Evolutionary conservation across 92 coral and sea anemone species (phyloP).

Genomic region (Heteractis magnifica): DNA sequence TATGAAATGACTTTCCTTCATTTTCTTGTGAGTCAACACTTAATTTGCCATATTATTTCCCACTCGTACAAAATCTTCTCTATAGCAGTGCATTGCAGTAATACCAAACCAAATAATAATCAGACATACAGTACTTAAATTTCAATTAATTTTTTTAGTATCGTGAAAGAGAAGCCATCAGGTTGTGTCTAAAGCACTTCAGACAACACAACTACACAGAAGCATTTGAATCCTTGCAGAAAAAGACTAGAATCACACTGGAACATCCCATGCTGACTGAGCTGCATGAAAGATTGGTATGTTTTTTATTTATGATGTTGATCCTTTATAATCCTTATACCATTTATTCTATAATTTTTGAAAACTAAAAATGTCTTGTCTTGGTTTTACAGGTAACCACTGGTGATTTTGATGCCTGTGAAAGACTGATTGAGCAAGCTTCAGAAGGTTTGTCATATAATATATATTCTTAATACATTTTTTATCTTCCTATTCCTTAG

Average conservation of each 20-base stretch:
- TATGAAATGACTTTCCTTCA: too few relatives aligned
- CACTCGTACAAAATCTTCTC: too few relatives aligned
- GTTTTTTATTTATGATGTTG: background rate
- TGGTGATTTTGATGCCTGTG: conserved; percentile 86
- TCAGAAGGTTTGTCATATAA: conserved; percentile 56
- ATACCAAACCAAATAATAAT: background rate
- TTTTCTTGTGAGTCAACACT: too few relatives aligned
- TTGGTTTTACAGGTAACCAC: conserved; percentile 54
- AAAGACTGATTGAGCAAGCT: conserved; percentile 77
- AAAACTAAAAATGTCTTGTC: background rate
- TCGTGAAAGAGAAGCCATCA: conserved; percentile 92
- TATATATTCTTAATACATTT: background rate
- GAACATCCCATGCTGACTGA: conserved; percentile 89
- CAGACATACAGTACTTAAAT: background rate
- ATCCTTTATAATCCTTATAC: background rate
- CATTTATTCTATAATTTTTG: background rate
- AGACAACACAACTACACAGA: conserved; percentile 94
- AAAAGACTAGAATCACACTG: conserved; percentile 82
- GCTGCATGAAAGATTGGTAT: conserved; percentile 80
- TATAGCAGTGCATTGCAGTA: background rate
- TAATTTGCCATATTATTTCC: too few relatives aligned
- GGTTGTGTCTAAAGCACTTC: conserved; percentile 91
- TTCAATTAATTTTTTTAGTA: conserved; percentile 38
- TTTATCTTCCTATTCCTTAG: background rate
- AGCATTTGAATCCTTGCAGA: conserved; percentile 94